phyloP scores from a whole-genome alignment of 2,888 invertebrate species.

The Julus scanicus region DNA sequence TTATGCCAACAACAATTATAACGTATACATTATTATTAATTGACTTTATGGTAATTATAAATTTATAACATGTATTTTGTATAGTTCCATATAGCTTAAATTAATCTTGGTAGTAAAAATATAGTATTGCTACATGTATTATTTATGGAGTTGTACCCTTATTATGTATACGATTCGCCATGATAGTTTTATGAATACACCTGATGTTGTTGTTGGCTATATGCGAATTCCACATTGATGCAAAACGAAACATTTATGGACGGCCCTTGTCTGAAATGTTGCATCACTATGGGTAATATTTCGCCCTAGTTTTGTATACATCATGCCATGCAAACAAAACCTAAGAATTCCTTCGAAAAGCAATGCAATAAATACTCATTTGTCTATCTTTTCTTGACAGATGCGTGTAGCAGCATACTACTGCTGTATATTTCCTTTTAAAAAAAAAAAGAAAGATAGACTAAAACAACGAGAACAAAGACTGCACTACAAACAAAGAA shows the following conservation, averaged over 20 bases:
- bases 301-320: neutral
- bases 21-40: no score
- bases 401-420: neutral
- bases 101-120: no score
- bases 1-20: no score
- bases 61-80: no score
- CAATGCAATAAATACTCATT: slow-evolving; percentile 39
- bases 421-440: neutral
- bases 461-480: slow-evolving; percentile 41
- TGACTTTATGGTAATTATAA: no score
- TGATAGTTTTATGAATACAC: no score
- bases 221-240: neutral
- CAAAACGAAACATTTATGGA: neutral
- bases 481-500: slow-evolving; percentile 24
- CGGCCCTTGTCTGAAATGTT: neutral
- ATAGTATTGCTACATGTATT: no score
- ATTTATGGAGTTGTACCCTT: no score
- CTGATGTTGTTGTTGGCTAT: no score
- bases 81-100: no score
- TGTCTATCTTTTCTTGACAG: slow-evolving; percentile 47
- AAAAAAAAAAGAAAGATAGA: neutral
- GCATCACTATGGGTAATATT: neutral
- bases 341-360: neutral
- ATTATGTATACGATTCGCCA: no score
- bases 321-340: slow-evolving; percentile 18